These are phyloP conservation scores for Eremobia ochroleuca DNA, from an alignment of 2,888 invertebrate species.

Conservation along the genomic window DNA sequence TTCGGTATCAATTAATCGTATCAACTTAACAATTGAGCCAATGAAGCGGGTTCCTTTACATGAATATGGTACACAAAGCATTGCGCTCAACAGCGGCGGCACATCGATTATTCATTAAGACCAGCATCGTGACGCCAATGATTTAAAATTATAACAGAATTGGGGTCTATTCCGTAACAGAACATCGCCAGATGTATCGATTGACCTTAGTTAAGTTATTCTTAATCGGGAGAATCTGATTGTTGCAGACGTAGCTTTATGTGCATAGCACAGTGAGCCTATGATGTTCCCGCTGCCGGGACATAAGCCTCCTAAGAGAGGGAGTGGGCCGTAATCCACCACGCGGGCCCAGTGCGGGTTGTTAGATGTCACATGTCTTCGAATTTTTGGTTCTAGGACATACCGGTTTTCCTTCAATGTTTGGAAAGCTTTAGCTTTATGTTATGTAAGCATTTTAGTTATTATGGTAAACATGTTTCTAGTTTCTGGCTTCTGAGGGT, in stretches of 20 bases:
- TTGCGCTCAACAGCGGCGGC: conserved; percentile 28
- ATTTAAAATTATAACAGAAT: conserved; percentile 54
- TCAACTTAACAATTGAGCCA: conserved; percentile 40
- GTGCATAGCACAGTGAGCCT: background rate
- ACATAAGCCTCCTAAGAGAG: background rate
- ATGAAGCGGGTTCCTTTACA: conserved; percentile 45
- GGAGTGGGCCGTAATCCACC: background rate
- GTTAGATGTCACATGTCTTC: background rate
- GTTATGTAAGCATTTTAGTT: background rate
- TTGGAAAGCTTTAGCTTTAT: too few relatives aligned
- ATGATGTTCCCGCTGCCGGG: background rate
- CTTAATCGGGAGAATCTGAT: conserved; percentile 13
- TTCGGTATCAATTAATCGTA: conserved; percentile 40
- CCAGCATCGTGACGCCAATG: conserved; percentile 29
- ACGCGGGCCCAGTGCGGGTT: too few relatives aligned
- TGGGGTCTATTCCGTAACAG: conserved; percentile 16
- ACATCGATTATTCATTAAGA: conserved; percentile 47
- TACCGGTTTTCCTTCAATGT: too few relatives aligned
- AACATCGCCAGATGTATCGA: conserved; percentile 28
- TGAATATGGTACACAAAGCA: conserved; percentile 21
- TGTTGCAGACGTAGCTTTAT: conserved; percentile 12
- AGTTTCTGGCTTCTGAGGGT: background rate
- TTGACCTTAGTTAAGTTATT: conserved; percentile 26
- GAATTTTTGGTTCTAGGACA: background rate
- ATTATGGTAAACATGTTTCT: background rate